Base-by-base conservation (phyloP, 1,140 invertebrate species). In the Probaryconus sp. region DNA sequence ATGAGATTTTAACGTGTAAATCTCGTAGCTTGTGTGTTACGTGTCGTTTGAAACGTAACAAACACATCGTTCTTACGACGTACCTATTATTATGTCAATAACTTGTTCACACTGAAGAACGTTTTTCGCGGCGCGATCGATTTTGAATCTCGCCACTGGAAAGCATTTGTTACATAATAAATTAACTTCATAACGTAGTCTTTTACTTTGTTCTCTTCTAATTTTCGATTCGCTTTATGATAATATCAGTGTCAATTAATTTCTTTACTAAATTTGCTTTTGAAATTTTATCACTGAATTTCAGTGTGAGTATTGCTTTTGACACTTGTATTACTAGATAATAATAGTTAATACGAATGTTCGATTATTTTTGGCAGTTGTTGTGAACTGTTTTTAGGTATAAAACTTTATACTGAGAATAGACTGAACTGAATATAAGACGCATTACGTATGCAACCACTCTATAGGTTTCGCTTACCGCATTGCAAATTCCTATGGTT, bases 381-480 rank as follows among this genome's bases (percentile, higher is more conserved):
- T n/a, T n/a, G n/a, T n/a, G n/a, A n/a, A n/a, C n/a, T n/a, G n/a
- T n/a, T n/a, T n/a, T n/a, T n/a, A n/a, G n/a, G n/a, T n/a, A n/a
- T n/a, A n/a, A n/a, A n/a, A n/a, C n/a, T n/a, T n/a, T n/a, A 33
- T 18, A 43, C 13, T 7, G 33, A 17, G 6, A 48, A 35, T 26
- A 55, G 45, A 51, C 17, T 31, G 55, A 18, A 28, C 61, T 47
- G 42, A 33, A 21, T 30, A 26, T 67, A 74, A 74, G 43, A 50
- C 42, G 42, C 13, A 33, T 70, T 70, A 70, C 55, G 67, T 61
- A n/a, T 56, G 35, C 26, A 17, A 70, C 53, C 67, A 68, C 67
- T 74, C 58, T 24, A 40, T 51, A 67, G 71, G 71, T 68, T 74
- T 74, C 71, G 42, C 56, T 67, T 74, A 63, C 71, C 55, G 43